phyloP scores from a whole-genome alignment of 23 tunicate genomes.

The Halocynthia roretzi region DNA sequence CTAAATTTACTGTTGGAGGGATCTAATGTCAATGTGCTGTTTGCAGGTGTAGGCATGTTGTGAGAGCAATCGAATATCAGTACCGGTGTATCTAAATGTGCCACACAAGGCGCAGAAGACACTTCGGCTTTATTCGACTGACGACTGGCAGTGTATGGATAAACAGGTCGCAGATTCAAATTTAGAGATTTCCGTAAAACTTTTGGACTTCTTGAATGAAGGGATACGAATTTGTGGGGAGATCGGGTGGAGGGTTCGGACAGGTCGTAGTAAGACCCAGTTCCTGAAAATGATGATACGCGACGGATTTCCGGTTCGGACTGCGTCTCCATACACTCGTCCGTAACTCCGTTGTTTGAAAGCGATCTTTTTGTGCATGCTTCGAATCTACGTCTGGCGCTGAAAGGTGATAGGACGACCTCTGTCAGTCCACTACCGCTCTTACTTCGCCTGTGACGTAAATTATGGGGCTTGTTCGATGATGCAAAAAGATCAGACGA shows the following conservation, averaged over 20 bases:
- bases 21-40: not conserved
- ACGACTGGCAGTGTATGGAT: conserved; percentile 29
- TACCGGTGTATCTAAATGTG: not conserved
- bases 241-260: conserved; percentile 38
- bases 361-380: not conserved
- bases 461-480: not conserved
- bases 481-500: not conserved
- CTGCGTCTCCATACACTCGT: not conserved
- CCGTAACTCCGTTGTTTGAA: not conserved
- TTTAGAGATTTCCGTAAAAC: conserved; percentile 50
- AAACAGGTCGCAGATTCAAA: conserved; percentile 37
- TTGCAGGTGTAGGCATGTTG: conserved; percentile 4
- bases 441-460: conserved; percentile 15
- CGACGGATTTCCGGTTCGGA: not conserved
- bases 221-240: conserved; percentile 41
- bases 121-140: conserved; percentile 24
- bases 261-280: conserved; percentile 11
- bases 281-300: not conserved
- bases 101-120: conserved; percentile 9
- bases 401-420: conserved; percentile 1
- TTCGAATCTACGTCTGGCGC: conserved; percentile 16
- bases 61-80: conserved; percentile 20
- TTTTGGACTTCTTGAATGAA: conserved; percentile 74
- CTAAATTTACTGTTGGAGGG: conserved; percentile 15
- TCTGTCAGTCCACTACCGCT: conserved; percentile 23